These are phyloP conservation scores for Dasysyrphus albostriatus DNA, from an alignment of 2,888 invertebrate genomes.

Conservation along the genomic window DNA sequence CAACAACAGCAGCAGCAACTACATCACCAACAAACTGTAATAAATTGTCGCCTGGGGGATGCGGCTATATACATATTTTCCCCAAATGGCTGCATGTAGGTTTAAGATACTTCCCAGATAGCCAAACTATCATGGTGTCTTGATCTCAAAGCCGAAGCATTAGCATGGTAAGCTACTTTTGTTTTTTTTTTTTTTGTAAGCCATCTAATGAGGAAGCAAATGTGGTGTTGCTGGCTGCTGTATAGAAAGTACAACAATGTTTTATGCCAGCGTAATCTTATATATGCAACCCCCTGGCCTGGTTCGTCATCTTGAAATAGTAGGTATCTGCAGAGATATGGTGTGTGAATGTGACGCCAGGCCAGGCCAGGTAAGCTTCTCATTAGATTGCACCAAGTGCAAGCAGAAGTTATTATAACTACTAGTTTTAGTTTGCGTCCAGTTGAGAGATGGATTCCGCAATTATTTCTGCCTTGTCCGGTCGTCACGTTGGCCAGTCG, in stretches of 20 bases:
- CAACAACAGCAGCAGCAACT: constrained; percentile 46
- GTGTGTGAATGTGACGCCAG: constrained; percentile 28
- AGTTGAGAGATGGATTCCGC: constrained; percentile 59
- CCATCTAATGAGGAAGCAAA: constrained; percentile 73
- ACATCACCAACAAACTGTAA: constrained; percentile 71
- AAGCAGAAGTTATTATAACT: constrained; percentile 71
- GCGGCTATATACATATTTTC: constrained; percentile 69
- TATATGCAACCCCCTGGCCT: constrained; percentile 42
- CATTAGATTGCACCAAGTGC: constrained; percentile 64
- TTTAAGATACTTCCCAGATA: constrained; percentile 73
- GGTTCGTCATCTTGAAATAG: constrained; percentile 25
- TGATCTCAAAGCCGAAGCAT: constrained; percentile 65
- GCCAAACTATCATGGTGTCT: constrained; percentile 61
- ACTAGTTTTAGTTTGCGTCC: constrained; percentile 63
- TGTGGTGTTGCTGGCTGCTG: constrained; percentile 52
- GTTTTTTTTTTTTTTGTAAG: constrained; percentile 17
- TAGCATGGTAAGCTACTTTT: constrained; percentile 56
- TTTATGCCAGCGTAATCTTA: neutral
- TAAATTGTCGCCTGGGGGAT: constrained; percentile 74
- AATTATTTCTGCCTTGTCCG: constrained; percentile 53
- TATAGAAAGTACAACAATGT: constrained; percentile 66
- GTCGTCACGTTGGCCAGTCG: neutral
- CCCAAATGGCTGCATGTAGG: constrained; percentile 71
- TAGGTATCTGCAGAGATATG: constrained; percentile 1
- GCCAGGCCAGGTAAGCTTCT: constrained; percentile 36